These are phyloP conservation scores for Lathamus discolor DNA, from an alignment of 2,113 vertebrate species.

Conservation along the genomic window DNA sequence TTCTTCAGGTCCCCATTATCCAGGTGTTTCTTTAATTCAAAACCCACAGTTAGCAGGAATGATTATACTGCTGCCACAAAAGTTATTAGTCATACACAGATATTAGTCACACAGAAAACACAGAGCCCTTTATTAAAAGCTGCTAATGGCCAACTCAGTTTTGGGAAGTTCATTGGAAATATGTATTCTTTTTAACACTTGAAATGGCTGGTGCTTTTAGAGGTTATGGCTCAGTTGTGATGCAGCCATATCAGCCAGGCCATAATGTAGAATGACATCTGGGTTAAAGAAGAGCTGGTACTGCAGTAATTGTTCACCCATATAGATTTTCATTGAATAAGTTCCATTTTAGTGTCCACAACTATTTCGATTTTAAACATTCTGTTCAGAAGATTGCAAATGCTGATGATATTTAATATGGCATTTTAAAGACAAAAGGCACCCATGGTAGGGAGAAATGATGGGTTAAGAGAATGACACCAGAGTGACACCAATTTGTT, in stretches of 20 bases:
- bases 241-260: neutral
- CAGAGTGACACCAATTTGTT: neutral
- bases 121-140: neutral
- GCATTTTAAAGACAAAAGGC: conserved; percentile 14
- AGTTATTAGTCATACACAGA: neutral
- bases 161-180: neutral
- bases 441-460: neutral
- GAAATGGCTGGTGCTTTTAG: neutral
- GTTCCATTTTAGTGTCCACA: neutral
- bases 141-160: neutral
- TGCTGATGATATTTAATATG: neutral
- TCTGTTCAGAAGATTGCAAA: neutral
- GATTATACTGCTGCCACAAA: neutral
- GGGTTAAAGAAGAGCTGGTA: conserved; percentile 13
- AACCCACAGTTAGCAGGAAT: neutral
- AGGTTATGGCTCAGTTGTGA: neutral
- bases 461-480: neutral
- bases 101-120: neutral
- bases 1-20: neutral
- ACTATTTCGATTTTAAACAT: neutral
- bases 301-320: conserved; percentile 5
- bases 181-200: neutral
- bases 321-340: conserved; percentile 24
- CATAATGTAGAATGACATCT: conserved; percentile 11
- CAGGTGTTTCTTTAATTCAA: neutral